Evolutionary conservation across 2,113 vertebrate genomes (phyloP), one percentile per base, ranked within the genome.

Genomic region (Procavia capensis): DNA sequence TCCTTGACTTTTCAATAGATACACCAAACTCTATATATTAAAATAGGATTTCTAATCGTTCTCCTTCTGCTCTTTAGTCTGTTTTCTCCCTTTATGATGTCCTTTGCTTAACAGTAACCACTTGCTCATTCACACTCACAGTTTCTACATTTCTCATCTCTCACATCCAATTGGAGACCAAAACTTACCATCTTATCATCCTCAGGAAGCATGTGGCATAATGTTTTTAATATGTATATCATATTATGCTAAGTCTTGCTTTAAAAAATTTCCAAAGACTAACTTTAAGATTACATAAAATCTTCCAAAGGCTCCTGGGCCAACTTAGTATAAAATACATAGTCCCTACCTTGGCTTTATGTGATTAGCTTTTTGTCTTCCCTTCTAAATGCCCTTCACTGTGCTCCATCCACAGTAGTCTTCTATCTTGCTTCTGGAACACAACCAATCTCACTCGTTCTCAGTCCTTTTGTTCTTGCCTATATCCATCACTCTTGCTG

Each of bases 151-250:
- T 84, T 13, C 24, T 36, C 14, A 76, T 88, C 13, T 34, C 24
- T 47, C 66, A 72, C 0, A 75, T 34, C 13, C 2, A 85, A 25
- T 0, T 70, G 22, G 6, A 90, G 16, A 45, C 9, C 66, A 68
- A 61, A 9, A 64, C 7, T 87, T 59, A 17, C 3, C 39, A 75
- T 8, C 83, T 13, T 54, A 31, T 19, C 72, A 64, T 50, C 20
- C 11, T 66, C 19, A 70, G 29, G 61, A 80, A 41, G 13, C 25
- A 93, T 9, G 3, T 59, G 36, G 17, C 24, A 24, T n/a, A 2
- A 64, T 59, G 47, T 81, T 81, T 50, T 2, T 39, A 94, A 92
- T 81, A 88, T 27, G 78, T 72, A 63, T 68, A 94, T 90, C 17
- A 70, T 31, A 59, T 88, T 4, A 61, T 75, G 36, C 9, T 31